These are phyloP conservation scores for Otocyon megalotis DNA, from an alignment of 2,113 vertebrate genomes.

Conservation along the genomic window DNA sequence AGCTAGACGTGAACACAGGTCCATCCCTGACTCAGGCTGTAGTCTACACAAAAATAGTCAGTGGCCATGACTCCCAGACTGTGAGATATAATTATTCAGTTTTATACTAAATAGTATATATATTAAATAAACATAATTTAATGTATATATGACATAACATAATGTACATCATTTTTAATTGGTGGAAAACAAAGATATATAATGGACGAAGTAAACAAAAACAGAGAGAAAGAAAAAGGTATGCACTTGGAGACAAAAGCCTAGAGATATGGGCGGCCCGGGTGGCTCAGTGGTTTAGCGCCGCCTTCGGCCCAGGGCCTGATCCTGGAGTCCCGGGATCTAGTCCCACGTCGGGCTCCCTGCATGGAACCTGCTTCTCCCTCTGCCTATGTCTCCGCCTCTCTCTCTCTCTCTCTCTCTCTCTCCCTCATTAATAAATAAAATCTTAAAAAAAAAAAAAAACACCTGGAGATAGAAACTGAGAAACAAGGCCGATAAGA, in stretches of 20 bases:
- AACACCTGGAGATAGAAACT: not conserved
- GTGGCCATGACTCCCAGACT: not conserved
- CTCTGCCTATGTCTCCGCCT: too few relatives aligned
- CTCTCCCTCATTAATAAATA: too few relatives aligned
- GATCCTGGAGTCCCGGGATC: too few relatives aligned
- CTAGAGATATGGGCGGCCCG: not conserved
- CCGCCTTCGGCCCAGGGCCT: too few relatives aligned
- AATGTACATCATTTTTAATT: not conserved
- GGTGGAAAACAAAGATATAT: not conserved
- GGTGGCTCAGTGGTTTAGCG: too few relatives aligned
- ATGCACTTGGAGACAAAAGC: not conserved
- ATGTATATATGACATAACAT: too few relatives aligned
- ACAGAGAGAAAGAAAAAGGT: not conserved
- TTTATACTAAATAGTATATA: too few relatives aligned
- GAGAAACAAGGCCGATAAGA: not conserved
- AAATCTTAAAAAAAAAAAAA: too few relatives aligned
- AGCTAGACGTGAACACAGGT: not conserved
- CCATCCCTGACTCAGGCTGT: not conserved
- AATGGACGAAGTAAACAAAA: not conserved
- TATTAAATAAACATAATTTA: too few relatives aligned
- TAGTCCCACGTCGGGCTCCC: too few relatives aligned
- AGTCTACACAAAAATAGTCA: not conserved
- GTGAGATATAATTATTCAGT: not conserved
- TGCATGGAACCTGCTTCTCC: too few relatives aligned
- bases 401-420: too few relatives aligned